These are phyloP conservation scores for Palythoa caribaeorum DNA, from an alignment of 92 coral and sea anemone genomes.

Conservation along the genomic window DNA sequence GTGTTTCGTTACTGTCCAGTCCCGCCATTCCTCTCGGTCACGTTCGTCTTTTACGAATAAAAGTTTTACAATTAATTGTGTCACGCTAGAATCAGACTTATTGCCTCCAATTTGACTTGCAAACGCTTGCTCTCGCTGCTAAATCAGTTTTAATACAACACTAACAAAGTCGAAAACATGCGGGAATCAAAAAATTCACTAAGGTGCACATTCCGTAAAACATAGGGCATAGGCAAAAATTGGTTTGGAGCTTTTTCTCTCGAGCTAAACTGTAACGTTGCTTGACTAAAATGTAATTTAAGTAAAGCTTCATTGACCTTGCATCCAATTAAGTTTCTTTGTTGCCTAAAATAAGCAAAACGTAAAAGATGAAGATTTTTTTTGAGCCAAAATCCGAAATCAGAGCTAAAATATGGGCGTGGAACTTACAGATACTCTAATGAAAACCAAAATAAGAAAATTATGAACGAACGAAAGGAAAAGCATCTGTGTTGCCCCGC, in stretches of 20 bases:
- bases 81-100: not conserved
- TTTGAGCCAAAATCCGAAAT: not conserved
- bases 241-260: not conserved
- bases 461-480: not conserved
- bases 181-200: not conserved
- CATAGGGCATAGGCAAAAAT: not conserved
- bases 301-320: constrained; percentile 13
- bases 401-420: not conserved
- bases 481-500: not conserved
- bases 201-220: not conserved
- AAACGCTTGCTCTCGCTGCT: not conserved
- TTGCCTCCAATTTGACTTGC: not conserved
- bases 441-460: constrained; percentile 1
- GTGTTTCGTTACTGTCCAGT: not conserved
- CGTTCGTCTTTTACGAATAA: not conserved
- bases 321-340: not conserved
- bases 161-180: not conserved
- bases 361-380: not conserved
- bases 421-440: constrained; percentile 48
- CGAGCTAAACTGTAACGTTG: not conserved
- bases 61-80: not conserved
- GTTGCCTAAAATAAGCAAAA: not conserved
- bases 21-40: not conserved
- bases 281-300: not conserved
- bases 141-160: too few relatives aligned